Percentiles rank a stretch among this genome's conserved stretches.
Evolutionary conservation across 1,140 invertebrate genomes (phyloP).

Genomic region (Drosophila chauvacae): DNA sequence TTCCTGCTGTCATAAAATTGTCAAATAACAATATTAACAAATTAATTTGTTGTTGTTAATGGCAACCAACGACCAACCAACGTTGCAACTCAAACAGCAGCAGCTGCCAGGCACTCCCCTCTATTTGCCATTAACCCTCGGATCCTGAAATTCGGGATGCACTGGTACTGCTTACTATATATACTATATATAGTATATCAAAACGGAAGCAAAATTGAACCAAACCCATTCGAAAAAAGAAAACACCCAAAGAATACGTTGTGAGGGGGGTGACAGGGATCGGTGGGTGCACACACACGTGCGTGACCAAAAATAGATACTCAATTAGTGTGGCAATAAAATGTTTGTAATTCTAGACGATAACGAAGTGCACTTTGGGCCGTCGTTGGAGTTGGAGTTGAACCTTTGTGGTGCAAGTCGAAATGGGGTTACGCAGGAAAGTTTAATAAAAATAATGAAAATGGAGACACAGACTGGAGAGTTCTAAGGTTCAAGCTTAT

Average conservation of each 20-base stretch:
- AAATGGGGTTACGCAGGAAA: not conserved
- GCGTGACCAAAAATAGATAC: conserved; percentile 76
- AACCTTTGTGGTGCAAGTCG: not conserved
- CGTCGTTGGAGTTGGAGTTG: not conserved
- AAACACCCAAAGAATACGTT: conserved; percentile 16
- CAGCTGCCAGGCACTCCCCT: conserved; percentile 31
- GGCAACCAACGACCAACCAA: conserved; percentile 5
- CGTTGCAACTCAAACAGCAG: conserved; percentile 34
- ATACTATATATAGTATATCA: not conserved
- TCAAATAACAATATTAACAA: conserved; percentile 32
- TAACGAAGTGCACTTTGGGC: conserved; percentile 30
- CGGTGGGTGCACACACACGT: conserved; percentile 45
- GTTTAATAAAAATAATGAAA: not conserved
- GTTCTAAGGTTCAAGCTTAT: not conserved
- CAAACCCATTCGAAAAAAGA: conserved; percentile 28
- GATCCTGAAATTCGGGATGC: conserved; percentile 32
- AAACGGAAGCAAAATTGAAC: conserved; percentile 36
- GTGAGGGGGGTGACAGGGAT: not conserved
- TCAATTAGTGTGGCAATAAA: conserved; percentile 79
- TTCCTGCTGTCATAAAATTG: conserved; percentile 14
- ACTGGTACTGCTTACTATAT: not conserved
- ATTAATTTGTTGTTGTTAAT: conserved; percentile 30
- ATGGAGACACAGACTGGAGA: not conserved
- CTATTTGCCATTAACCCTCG: conserved; percentile 16
- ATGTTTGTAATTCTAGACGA: conserved; percentile 68